These are phyloP conservation scores for Picus viridis DNA, from an alignment of 2,797 vertebrate species.

Conservation along the genomic window DNA sequence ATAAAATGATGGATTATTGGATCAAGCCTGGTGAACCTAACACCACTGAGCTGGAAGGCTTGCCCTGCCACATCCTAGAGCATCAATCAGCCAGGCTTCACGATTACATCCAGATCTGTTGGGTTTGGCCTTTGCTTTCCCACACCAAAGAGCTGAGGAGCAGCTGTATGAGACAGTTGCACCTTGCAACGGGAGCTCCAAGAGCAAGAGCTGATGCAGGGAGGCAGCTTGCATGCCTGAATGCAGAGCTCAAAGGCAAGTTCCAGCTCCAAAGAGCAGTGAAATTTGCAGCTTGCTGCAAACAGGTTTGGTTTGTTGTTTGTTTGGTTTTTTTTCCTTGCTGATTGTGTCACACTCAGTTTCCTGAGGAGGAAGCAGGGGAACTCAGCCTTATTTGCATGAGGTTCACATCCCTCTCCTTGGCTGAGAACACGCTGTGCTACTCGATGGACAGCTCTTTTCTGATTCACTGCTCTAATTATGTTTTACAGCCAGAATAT, in stretches of 20 bases:
- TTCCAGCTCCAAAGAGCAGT: neutral
- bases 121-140: neutral
- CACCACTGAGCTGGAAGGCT: neutral
- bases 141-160: neutral
- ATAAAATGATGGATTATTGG: slow-evolving; percentile 8
- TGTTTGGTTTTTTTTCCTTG: neutral
- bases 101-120: neutral
- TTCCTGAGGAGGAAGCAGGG: slow-evolving; percentile 60
- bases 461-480: slow-evolving; percentile 75
- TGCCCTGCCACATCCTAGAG: neutral
- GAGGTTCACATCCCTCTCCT: slow-evolving; percentile 64
- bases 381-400: slow-evolving; percentile 58
- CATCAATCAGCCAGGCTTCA: neutral
- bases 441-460: slow-evolving; percentile 64
- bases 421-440: slow-evolving; percentile 66
- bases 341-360: slow-evolving; percentile 63
- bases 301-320: neutral
- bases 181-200: neutral
- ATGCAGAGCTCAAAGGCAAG: neutral
- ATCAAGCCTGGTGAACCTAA: neutral
- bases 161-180: neutral
- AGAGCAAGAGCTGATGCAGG: neutral
- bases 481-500: slow-evolving; percentile 71
- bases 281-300: slow-evolving; percentile 13
- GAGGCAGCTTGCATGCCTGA: neutral